Percentiles rank a stretch among this genome's conserved stretches.
phyloP scores from a whole-genome alignment of 2,797 vertebrate species.

The Euphonia xanthogaster region DNA sequence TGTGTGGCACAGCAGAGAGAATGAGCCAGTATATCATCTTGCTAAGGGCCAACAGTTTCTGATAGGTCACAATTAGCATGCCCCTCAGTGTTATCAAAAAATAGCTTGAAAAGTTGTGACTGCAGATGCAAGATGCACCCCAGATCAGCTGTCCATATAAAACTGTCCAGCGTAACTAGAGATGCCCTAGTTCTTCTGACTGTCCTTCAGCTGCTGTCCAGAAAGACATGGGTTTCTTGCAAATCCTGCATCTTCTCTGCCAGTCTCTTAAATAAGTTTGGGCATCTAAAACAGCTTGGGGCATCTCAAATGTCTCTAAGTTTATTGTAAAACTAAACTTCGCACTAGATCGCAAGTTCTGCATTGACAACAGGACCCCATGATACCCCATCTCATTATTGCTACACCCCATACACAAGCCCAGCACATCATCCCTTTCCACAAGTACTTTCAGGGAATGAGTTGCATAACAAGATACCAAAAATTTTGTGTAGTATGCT shows the following conservation, averaged over 20 bases:
- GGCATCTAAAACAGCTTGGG: not conserved
- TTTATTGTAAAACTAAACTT: not conserved
- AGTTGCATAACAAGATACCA: not conserved
- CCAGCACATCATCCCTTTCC: not conserved
- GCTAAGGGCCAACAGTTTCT: not conserved
- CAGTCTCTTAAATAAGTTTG: not conserved
- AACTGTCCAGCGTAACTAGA: not conserved
- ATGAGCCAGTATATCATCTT: not conserved
- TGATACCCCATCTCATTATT: not conserved
- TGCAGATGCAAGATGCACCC: not conserved
- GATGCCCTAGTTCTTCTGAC: not conserved
- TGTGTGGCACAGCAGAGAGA: not conserved
- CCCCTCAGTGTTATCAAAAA: not conserved
- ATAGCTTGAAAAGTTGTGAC: not conserved
- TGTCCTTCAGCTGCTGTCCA: not conserved
- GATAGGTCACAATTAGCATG: not conserved
- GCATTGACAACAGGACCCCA: not conserved
- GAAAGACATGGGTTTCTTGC: not conserved
- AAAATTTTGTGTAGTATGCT: not conserved
- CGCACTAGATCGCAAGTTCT: not conserved
- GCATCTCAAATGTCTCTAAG: not conserved
- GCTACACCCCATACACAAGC: accelerated
- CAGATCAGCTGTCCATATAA: not conserved
- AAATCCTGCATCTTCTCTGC: not conserved
- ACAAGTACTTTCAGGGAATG: not conserved